Conservation (phyloP, 2,888 invertebrate genomes). For the Cylloceria caligata region DNA sequence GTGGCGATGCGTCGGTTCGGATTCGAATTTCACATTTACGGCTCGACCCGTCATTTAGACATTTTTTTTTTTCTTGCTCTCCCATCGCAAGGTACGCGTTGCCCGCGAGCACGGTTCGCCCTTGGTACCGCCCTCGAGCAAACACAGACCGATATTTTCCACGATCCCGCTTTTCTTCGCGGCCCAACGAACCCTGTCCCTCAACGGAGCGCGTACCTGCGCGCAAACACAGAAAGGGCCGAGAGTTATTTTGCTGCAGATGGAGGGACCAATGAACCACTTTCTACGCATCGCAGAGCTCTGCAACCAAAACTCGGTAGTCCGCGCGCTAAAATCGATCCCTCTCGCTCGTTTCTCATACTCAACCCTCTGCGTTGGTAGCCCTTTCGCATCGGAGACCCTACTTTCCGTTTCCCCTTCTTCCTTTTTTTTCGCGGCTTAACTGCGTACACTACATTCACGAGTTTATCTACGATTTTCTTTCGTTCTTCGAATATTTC, state of each 20-base stretch:
- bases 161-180: constrained; percentile 62
- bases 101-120: constrained; percentile 46
- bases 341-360: constrained; percentile 70
- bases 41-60: constrained; percentile 8
- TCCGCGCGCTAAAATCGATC: constrained; percentile 65
- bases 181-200: constrained; percentile 10
- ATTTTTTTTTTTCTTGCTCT: constrained; percentile 11
- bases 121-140: constrained; percentile 53
- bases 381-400: constrained; percentile 38
- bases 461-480: not conserved
- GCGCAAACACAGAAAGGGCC: constrained; percentile 59
- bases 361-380: constrained; percentile 65
- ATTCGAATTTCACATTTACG: constrained; percentile 39
- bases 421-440: constrained; percentile 61
- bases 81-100: not conserved
- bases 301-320: constrained; percentile 64
- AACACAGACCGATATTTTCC: constrained; percentile 33
- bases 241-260: constrained; percentile 33
- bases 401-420: constrained; percentile 18
- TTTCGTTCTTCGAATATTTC: not conserved
- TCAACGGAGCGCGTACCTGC: constrained; percentile 48
- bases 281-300: constrained; percentile 46
- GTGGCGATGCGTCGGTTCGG: constrained; percentile 28
- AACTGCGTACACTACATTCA: constrained; percentile 4
- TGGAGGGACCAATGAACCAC: constrained; percentile 54